Percentiles rank a stretch among this genome's conserved stretches.
phyloP scores from a whole-genome alignment of 2,797 vertebrate species.

The Carapus acus region DNA sequence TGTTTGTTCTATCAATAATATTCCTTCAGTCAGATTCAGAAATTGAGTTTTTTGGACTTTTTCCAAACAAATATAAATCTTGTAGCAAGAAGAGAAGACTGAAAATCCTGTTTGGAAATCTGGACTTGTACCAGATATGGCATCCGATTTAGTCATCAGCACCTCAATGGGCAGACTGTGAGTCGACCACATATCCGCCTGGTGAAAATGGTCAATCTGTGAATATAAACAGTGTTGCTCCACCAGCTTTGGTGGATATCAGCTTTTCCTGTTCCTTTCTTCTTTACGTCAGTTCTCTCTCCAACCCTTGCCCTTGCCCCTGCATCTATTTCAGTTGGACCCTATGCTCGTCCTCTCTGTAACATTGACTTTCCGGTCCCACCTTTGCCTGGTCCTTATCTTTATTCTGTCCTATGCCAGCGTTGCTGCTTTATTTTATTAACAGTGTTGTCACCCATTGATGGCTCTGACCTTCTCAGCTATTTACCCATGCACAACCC shows the following conservation, averaged over 20 bases:
- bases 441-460: conserved; percentile 14
- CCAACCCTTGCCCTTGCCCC: too few relatives aligned
- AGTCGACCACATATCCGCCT: not conserved
- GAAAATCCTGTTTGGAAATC: too few relatives aligned
- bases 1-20: too few relatives aligned
- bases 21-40: too few relatives aligned
- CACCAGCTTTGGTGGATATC: not conserved
- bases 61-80: too few relatives aligned
- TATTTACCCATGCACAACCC: conserved; percentile 18
- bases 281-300: conserved; percentile 6
- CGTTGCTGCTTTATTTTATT: conserved; percentile 17
- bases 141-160: too few relatives aligned
- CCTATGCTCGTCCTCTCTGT: conserved; percentile 24
- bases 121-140: too few relatives aligned
- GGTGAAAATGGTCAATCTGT: not conserved
- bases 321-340: conserved; percentile 2
- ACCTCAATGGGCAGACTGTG: not conserved
- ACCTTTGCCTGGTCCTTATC: conserved; percentile 15
- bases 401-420: conserved; percentile 9
- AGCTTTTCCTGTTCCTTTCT: not conserved
- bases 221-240: not conserved
- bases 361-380: conserved; percentile 30
- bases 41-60: too few relatives aligned
- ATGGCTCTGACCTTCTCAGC: conserved; percentile 45
- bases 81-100: too few relatives aligned